Conservation (phyloP, 2,797 vertebrate genomes). For the Staurois parvus region DNA sequence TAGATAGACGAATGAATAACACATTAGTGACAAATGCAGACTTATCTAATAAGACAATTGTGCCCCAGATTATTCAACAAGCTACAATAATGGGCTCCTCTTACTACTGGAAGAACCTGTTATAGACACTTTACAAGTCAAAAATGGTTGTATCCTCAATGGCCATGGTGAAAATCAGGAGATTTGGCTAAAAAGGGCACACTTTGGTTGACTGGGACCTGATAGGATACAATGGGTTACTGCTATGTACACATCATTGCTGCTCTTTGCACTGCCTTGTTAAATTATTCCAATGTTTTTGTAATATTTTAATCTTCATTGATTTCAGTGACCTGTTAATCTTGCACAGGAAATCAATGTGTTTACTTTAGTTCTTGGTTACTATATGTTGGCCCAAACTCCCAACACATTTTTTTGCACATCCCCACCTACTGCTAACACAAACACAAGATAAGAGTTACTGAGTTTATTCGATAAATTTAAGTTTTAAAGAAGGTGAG, state of each 20-base stretch:
- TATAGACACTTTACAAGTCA: no score
- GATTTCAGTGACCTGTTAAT: slow-evolving; percentile 11
- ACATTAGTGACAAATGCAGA: not conserved
- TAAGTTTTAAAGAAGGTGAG: not conserved
- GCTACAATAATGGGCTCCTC: no score
- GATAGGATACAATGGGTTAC: not conserved
- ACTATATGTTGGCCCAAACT: slow-evolving; percentile 3
- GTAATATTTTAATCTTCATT: not conserved
- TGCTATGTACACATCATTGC: not conserved
- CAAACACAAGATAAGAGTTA: slow-evolving; percentile 33
- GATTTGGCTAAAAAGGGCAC: no score
- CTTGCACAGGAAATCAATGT: not conserved
- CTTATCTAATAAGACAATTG: no score
- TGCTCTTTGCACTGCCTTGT: not conserved
- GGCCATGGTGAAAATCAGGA: no score
- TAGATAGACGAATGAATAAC: not conserved
- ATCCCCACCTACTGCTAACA: slow-evolving; percentile 17
- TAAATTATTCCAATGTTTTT: not conserved
- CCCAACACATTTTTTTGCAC: not conserved
- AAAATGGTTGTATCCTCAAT: no score
- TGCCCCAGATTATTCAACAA: no score
- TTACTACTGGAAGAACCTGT: no score
- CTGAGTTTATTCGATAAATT: slow-evolving; percentile 39
- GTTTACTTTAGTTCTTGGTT: not conserved
- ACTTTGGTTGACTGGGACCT: no score